phyloP scores from a whole-genome alignment of 2,888 invertebrate genomes.

The Scaptomyza parva region DNA sequence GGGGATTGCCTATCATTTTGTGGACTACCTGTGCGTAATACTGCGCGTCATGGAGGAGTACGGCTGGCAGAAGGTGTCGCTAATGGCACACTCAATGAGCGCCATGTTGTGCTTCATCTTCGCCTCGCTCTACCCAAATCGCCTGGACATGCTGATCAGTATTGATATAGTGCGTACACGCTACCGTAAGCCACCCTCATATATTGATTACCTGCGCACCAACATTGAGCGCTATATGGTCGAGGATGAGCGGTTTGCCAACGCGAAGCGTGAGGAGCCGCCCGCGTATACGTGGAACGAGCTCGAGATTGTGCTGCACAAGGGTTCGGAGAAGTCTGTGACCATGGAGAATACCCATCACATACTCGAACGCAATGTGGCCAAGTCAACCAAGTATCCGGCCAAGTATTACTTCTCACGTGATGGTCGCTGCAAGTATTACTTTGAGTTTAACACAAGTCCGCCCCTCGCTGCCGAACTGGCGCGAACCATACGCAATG shows the following conservation, averaged over 20 bases:
- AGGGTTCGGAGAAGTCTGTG: constrained; percentile 87
- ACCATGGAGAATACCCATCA: constrained; percentile 86
- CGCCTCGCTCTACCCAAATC: constrained; percentile 86
- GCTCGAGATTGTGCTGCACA: constrained; percentile 86
- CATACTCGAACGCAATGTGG: constrained; percentile 87
- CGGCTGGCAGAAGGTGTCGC: constrained; percentile 89
- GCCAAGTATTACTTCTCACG: constrained; percentile 86
- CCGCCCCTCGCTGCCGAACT: constrained; percentile 86
- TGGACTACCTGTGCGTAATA: constrained; percentile 85
- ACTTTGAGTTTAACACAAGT: constrained; percentile 71
- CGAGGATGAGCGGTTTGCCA: constrained; percentile 84
- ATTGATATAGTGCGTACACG: constrained; percentile 81
- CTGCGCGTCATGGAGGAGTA: constrained; percentile 87
- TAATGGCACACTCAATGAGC: constrained; percentile 90
- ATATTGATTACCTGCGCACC: constrained; percentile 79
- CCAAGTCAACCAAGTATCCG: constrained; percentile 86
- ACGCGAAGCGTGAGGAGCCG: constrained; percentile 85
- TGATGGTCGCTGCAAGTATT: constrained; percentile 81
- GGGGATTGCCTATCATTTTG: constrained; percentile 85
- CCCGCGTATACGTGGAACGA: constrained; percentile 88
- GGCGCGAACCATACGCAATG: constrained; percentile 86
- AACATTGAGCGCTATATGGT: constrained; percentile 85
- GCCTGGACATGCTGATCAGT: constrained; percentile 83
- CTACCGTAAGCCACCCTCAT: constrained; percentile 53
- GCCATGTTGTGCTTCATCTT: constrained; percentile 87